Conservation (phyloP, 2,113 vertebrate genomes). For the Shinisaurus crocodilurus region DNA sequence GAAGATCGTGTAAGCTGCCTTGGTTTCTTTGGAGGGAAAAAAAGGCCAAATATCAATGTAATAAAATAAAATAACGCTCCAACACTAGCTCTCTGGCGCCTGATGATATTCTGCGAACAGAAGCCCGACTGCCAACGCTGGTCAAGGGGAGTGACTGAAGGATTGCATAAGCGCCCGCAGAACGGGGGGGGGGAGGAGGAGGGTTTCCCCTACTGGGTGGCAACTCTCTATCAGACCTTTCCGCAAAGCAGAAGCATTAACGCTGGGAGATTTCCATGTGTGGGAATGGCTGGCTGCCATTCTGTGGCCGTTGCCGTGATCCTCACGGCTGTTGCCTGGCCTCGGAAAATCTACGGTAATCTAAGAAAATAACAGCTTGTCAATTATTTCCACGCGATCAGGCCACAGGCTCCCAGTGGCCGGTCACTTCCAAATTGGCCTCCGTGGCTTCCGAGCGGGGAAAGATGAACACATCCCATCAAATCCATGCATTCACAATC, state of each 20-base stretch:
- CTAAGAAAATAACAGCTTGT: slow-evolving; percentile 25
- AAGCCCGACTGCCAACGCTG: no score
- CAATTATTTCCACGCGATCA: slow-evolving; percentile 20
- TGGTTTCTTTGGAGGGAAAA: no score
- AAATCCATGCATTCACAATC: background rate
- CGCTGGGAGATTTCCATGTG: background rate
- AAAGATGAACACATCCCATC: background rate
- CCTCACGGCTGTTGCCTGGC: background rate
- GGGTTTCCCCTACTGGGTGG: background rate
- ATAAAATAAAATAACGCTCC: background rate
- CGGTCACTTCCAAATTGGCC: slow-evolving; percentile 21
- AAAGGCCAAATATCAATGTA: no score
- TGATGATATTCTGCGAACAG: background rate
- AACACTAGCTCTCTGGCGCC: background rate
- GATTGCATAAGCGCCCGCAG: background rate
- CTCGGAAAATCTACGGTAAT: background rate
- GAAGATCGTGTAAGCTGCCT: no score
- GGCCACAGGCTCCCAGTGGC: background rate
- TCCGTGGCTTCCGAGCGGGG: background rate
- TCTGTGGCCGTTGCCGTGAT: background rate
- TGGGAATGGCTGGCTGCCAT: background rate
- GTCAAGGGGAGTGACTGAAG: background rate
- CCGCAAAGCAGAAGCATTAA: background rate
- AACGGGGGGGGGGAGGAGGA: no score
- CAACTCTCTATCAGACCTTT: background rate